Evolutionary conservation across 2,113 vertebrate genomes (phyloP), one percentile per base, ranked within the genome.

Genomic region (Ictalurus punctatus): DNA sequence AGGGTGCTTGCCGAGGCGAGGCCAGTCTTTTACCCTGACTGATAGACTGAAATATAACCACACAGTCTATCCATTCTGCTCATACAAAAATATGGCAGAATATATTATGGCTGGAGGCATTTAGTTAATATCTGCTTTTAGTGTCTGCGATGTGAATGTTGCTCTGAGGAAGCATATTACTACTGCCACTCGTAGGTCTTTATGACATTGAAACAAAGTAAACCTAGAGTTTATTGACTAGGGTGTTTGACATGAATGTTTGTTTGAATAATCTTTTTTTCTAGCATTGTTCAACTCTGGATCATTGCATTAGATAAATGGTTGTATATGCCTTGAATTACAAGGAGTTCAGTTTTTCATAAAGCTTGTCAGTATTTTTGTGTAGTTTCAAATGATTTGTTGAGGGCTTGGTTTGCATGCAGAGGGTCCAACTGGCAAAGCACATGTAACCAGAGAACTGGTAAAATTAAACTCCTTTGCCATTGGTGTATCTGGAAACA

Each of bases 41-140:
- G 93, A 96, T 96, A 94, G 93, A 96, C 93, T 93, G 91, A 91
- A 92, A 92, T 94, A 71, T 92, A 67, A 89, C 10, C 74, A 93
- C 83, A 87, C 73, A 73, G 67, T 88, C 81, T 81, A 76, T 89
- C 83, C 82, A 89, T 89, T 89, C 74, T 85, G 81, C 74, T 91
- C 71, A 74, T 85, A 87, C 88, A 85, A 83, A 90, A 91, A 91
- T 84, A 91, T 89, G 69, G 88, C 30, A 67, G 82, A 91, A 91
- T 87, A 89, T 89, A 89, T 87, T 85, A 91, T 89, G 56, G 81
- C 90, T 85, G 13, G 54, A 89, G 88, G 88, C 87, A 65, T 87
- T 79, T 83, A 89, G 83, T 91, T 91, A 89, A 89, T 89, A 87
- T 87, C 86, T 79, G 90, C 85, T 89, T 87, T 85, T 91, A 84